Percentiles rank a stretch among this genome's conserved stretches.
Evolutionary conservation across 2,888 invertebrate species (phyloP).

Genomic region (Pachymerium ferrugineum): DNA sequence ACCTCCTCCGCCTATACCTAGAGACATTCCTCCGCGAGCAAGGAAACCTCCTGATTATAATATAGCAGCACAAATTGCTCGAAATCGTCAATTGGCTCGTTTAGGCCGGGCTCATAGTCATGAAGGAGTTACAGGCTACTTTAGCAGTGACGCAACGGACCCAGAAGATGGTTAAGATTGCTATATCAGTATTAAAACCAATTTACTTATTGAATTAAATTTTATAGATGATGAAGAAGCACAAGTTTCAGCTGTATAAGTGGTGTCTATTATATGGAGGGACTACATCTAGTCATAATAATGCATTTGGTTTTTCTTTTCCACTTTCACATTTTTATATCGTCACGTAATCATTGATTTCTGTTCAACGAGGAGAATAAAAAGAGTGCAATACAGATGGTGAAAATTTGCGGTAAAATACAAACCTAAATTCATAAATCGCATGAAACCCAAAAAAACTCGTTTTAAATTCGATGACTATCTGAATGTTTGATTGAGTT

Average conservation of each 20-base stretch:
- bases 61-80: slow-evolving; percentile 78
- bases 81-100: slow-evolving; percentile 59
- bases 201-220: slow-evolving; percentile 39
- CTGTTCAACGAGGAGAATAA: background rate
- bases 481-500: no score
- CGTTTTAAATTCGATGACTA: no score
- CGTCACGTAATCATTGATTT: background rate
- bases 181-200: slow-evolving; percentile 21
- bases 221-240: slow-evolving; percentile 59
- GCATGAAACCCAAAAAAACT: background rate
- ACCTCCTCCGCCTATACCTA: slow-evolving; percentile 40
- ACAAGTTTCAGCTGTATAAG: slow-evolving; percentile 59
- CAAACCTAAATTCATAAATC: background rate
- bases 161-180: slow-evolving; percentile 43
- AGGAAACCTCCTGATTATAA: slow-evolving; percentile 77
- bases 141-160: slow-evolving; percentile 49
- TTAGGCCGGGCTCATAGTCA: slow-evolving; percentile 78
- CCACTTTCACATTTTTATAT: background rate
- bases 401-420: background rate
- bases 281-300: slow-evolving; percentile 8
- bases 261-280: background rate
- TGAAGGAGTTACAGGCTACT: slow-evolving; percentile 75
- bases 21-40: slow-evolving; percentile 40
- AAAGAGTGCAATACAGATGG: background rate
- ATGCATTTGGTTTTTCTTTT: background rate